phyloP scores from a whole-genome alignment of 2,113 vertebrate species.

The Ciconia maguari region DNA sequence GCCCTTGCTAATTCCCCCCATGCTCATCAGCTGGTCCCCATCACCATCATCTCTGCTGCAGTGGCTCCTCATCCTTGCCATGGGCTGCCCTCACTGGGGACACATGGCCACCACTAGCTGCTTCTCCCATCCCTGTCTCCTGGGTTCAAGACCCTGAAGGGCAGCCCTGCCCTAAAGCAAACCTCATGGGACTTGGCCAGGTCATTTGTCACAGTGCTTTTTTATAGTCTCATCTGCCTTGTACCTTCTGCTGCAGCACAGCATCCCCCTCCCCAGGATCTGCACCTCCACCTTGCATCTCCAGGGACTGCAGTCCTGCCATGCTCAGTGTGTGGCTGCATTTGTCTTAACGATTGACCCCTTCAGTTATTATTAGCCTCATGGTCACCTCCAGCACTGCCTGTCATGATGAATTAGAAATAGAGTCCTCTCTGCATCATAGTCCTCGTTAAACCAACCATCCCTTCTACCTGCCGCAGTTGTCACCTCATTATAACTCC shows the following conservation, averaged over 20 bases:
- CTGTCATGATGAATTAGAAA: conserved; percentile 10
- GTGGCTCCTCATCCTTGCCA: neutral
- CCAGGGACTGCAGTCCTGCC: neutral
- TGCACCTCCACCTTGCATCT: neutral
- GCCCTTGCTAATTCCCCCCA: neutral
- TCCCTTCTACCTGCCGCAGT: conserved; percentile 22
- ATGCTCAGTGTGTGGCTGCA: neutral
- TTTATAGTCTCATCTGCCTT: neutral
- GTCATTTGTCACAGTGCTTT: neutral
- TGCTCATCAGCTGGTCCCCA: neutral
- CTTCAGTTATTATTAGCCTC: conserved; percentile 20
- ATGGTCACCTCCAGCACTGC: conserved; percentile 23
- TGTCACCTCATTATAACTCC: conserved; percentile 72
- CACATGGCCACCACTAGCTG: neutral
- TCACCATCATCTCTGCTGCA: neutral
- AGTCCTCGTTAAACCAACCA: conserved; percentile 50
- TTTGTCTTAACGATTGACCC: conserved; percentile 41
- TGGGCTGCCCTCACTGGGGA: neutral
- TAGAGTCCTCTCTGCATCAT: conserved; percentile 1
- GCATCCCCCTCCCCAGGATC: neutral
- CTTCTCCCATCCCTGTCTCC: neutral
- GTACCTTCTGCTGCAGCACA: neutral
- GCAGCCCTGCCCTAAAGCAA: neutral
- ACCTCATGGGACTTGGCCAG: neutral
- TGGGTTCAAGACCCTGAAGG: neutral